Base-by-base conservation (phyloP, 2,113 vertebrate genomes). In the Tamias sibiricus region DNA sequence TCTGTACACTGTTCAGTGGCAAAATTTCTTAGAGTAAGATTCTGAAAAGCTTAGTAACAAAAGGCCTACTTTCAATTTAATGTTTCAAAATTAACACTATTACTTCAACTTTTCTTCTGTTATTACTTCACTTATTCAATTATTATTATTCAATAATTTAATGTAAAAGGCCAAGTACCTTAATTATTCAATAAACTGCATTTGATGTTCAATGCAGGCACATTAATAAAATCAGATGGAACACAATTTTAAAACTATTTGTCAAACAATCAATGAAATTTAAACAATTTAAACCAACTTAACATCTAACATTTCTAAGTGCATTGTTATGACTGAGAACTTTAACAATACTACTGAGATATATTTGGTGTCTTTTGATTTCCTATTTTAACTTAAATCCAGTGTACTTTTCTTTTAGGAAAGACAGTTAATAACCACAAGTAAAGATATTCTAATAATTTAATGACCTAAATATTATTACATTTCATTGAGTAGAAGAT, bases 351-450 rank as follows among this genome's bases (percentile, higher is more conserved):
- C 49, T 64, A 80, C 22, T 83, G 40, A 83, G 59, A 79, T 74
- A 6, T 40, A 84, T 24, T 77, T 87, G 20, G 10, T 16, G 0
- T 13, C 30, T 66, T 84, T 82, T 80, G 66, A 90, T 62, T 93
- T 54, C 81, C 57, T 81, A 62, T 68, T 94, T 81, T 85, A 92
- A 81, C 24, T 79, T 87, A 91, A 86, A 5, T 74, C 2, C 32
- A 90, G 2, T 68, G 14, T 54, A 19, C 64, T 91, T 90, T 91
- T 54, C 85, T 97, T 90, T 96, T n/a, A 95, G 72, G 52, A 96
- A 95, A n/a, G 6, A 83, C 13, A 92, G 6, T 13, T 87, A 87
- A 80, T 79, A 96, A 94, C 13, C 30, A 71, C 6, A 93, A 74
- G 16, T 92, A 90, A 66, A 64, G 86, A 79, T 76, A 86, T 52